Conservation (phyloP, 2,797 vertebrate species). For the Cyprinella venusta region DNA sequence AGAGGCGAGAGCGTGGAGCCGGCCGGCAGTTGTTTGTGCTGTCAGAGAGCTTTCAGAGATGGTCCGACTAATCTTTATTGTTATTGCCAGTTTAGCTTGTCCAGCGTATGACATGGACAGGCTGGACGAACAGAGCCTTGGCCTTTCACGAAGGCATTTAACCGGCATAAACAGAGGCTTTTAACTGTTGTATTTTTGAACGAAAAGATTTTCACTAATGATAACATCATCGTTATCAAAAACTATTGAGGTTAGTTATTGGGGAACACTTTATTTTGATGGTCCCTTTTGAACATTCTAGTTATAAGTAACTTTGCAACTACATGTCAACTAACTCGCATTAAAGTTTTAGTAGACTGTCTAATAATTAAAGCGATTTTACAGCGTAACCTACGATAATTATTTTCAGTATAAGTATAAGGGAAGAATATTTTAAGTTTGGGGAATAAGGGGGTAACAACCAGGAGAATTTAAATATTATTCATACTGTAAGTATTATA, state of each 20-base stretch:
- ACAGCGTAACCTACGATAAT: too few species aligned
- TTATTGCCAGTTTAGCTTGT: slow-evolving; percentile 63
- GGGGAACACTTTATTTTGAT: too few species aligned
- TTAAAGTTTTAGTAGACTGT: too few species aligned
- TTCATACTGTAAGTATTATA: too few species aligned
- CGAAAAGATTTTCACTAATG: slow-evolving; percentile 49
- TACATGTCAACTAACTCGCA: too few species aligned
- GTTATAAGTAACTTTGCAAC: too few species aligned
- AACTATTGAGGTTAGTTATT: background rate
- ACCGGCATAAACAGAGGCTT: slow-evolving; percentile 26
- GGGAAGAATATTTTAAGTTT: too few species aligned
- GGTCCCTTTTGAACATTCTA: too few species aligned
- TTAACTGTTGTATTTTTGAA: slow-evolving; percentile 52
- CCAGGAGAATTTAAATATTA: too few species aligned
- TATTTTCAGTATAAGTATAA: too few species aligned
- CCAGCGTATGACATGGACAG: slow-evolving; percentile 51
- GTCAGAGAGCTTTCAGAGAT: slow-evolving; percentile 65
- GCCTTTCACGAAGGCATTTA: slow-evolving; percentile 53
- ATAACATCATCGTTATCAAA: background rate
- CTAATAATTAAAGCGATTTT: too few species aligned
- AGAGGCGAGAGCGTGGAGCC: slow-evolving; percentile 62
- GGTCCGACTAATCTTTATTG: slow-evolving; percentile 68
- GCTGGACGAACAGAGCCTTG: slow-evolving; percentile 49
- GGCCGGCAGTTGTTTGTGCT: slow-evolving; percentile 72
- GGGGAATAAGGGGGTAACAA: too few species aligned